Conservation (phyloP, 2,113 vertebrate species). For the Pteropus alecto region DNA sequence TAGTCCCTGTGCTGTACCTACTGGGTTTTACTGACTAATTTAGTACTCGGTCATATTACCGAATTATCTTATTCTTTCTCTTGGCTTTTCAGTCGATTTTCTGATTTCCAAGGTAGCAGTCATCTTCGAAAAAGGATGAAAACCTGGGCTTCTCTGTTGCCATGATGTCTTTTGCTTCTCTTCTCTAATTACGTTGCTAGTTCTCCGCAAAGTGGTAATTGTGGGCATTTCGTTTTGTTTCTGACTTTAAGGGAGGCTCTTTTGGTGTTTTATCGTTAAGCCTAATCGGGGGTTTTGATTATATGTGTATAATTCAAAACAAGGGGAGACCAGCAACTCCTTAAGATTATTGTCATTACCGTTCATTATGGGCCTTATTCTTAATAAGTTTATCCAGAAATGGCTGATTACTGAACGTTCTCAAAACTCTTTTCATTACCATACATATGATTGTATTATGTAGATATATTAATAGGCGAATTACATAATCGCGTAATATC, state of each 20-base stretch:
- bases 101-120: background rate
- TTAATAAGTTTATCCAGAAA: background rate
- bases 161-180: background rate
- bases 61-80: background rate
- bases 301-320: background rate
- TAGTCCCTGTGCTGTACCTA: no score
- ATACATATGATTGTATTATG: background rate
- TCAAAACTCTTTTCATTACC: background rate
- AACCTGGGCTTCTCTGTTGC: background rate
- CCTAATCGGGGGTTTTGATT: background rate
- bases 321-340: background rate
- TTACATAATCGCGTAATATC: background rate
- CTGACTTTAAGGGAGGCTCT: background rate
- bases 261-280: background rate
- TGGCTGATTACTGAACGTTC: background rate
- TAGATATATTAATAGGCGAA: background rate
- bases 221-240: background rate
- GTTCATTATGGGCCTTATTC: background rate
- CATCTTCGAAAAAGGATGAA: background rate
- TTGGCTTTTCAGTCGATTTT: background rate
- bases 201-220: background rate
- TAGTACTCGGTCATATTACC: background rate
- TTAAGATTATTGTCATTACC: background rate
- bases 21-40: background rate
- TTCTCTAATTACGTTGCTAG: background rate